phyloP scores from a whole-genome alignment of 2,797 vertebrate species.

The Hypotaenidia philippensis region DNA sequence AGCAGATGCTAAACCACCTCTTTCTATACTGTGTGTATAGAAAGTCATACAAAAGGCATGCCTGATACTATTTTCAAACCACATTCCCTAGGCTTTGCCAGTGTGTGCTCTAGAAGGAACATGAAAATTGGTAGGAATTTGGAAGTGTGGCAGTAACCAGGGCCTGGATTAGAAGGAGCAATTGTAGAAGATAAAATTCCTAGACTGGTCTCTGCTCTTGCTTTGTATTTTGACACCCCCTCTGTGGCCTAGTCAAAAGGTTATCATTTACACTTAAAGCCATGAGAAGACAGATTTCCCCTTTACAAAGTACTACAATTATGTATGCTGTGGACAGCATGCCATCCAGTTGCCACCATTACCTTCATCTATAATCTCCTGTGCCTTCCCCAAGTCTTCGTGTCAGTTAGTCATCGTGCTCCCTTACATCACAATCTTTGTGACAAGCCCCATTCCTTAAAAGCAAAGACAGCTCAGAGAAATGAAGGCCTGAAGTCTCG shows the following conservation, averaged over 20 bases:
- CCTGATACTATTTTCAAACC: not conserved
- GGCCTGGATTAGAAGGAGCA: not conserved
- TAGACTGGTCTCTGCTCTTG: not conserved
- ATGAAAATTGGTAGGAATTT: not conserved
- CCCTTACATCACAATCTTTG: not conserved
- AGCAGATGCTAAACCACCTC: not conserved
- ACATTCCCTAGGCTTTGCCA: not conserved
- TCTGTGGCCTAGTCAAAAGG: too few relatives aligned
- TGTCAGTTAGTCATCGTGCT: not conserved
- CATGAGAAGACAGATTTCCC: not conserved
- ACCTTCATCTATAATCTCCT: not conserved
- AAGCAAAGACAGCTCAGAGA: not conserved
- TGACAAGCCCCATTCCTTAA: not conserved
- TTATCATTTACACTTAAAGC: not conserved
- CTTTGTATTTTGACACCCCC: not conserved
- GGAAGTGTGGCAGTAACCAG: not conserved
- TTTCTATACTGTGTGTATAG: not conserved
- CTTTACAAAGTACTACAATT: not conserved
- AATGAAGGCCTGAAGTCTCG: not conserved
- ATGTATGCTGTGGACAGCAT: fast-evolving
- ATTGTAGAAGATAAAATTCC: not conserved
- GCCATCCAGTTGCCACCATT: not conserved
- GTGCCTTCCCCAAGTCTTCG: not conserved
- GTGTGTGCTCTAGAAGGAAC: not conserved
- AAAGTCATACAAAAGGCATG: not conserved